Conservation (phyloP, 2,888 invertebrate genomes). For the Leucozona laternaria region DNA sequence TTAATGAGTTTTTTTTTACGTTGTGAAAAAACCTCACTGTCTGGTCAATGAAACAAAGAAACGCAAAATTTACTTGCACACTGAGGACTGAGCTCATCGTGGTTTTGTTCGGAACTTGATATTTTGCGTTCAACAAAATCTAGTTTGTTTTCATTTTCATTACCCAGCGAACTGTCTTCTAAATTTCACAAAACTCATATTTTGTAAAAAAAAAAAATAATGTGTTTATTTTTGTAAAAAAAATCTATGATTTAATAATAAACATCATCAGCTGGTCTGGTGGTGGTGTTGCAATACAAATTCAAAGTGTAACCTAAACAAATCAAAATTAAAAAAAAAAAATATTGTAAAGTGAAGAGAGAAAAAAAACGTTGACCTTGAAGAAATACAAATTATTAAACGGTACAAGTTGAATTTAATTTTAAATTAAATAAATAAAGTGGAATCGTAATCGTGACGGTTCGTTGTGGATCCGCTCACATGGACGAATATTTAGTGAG, state of each 20-base stretch:
- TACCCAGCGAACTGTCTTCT: background rate
- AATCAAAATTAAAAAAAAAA: conserved; percentile 33
- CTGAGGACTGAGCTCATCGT: conserved; percentile 14
- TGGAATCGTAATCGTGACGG: conserved; percentile 13
- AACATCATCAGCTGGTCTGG: conserved; percentile 37
- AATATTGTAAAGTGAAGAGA: conserved; percentile 22
- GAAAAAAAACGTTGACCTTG: conserved; percentile 32
- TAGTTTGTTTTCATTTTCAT: background rate
- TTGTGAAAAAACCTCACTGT: conserved; percentile 26
- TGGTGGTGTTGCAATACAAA: conserved; percentile 19
- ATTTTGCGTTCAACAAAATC: background rate
- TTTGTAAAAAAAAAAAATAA: background rate
- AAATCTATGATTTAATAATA: conserved; percentile 24
- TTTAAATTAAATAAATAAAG: background rate
- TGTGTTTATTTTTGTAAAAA: background rate
- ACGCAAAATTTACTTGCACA: conserved; percentile 15
- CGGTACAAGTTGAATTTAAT: conserved; percentile 18
- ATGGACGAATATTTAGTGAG: conserved; percentile 50
- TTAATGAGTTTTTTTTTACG: conserved; percentile 27
- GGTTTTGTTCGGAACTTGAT: background rate
- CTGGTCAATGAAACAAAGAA: conserved; percentile 37
- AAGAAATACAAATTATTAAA: conserved; percentile 29
- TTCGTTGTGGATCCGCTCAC: conserved; percentile 15
- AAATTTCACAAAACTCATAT: background rate
- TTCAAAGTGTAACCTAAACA: conserved; percentile 24